These are phyloP conservation scores for Atethmia centrago DNA, from an alignment of 2,888 invertebrate genomes.

Conservation along the genomic window DNA sequence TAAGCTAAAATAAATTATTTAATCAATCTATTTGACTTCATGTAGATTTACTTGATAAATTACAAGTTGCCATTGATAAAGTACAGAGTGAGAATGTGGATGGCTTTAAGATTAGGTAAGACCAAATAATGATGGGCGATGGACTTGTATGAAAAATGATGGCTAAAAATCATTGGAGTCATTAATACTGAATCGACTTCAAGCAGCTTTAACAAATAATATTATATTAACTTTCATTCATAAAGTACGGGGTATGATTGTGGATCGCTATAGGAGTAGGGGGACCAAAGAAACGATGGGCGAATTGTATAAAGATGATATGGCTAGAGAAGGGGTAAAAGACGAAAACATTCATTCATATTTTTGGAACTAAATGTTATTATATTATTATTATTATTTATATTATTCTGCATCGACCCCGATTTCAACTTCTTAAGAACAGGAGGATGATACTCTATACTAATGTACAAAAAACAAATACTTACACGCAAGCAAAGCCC, in stretches of 20 bases:
- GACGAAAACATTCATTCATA: not conserved
- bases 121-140: not conserved
- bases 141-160: not conserved
- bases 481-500: slow-evolving; percentile 89
- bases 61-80: not conserved
- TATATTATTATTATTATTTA: too few species aligned
- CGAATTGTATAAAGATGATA: not conserved
- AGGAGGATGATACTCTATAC: too few species aligned
- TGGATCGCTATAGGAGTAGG: not conserved
- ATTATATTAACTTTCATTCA: too few species aligned
- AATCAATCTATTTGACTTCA: too few species aligned
- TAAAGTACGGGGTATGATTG: not conserved
- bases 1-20: not conserved
- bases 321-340: not conserved
- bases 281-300: too few species aligned
- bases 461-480: slow-evolving; percentile 37
- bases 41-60: not conserved
- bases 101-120: not conserved
- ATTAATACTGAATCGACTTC: slow-evolving; percentile 78
- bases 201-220: not conserved
- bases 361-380: too few species aligned
- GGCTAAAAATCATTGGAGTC: not conserved
- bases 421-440: not conserved
- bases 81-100: not conserved
- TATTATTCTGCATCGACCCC: not conserved